Evolutionary conservation across 2,888 invertebrate genomes (phyloP), one percentile per base, ranked within the genome.

Genomic region (Agrotis segetum): DNA sequence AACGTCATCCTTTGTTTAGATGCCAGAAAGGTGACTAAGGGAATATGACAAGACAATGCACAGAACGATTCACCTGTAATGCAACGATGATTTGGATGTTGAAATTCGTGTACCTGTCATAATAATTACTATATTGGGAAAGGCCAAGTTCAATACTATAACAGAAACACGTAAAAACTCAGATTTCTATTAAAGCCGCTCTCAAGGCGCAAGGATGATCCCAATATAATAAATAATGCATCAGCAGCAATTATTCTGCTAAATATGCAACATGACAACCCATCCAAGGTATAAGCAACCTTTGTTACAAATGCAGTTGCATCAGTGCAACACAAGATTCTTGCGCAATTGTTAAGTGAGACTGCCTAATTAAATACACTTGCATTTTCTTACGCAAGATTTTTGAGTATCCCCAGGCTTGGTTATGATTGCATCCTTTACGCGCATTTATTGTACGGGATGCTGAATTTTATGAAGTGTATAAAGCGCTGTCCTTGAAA

Each of bases 241-340:
- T 61, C 52, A 55, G 40, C 16, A 66, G 47, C 47, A 59, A 70
- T 70, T 34, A 71, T 61, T 75, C 61, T 70, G 61, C 29, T 69
- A 29, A 63, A 34, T 62, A 73, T 85, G 69, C 85, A 77, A 71
- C 53, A 63, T 74, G 47, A 56, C 55, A 69, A 70, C 40, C 14
- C 17, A 64, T 59, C 58, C 66, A 85, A 83, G 81, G 81, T 62
- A 71, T 40, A 71, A 55, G 29, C 68, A 59, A 55, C 62, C 85
- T 65, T 79, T 74, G 68, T 80, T 72, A 60, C 62, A 67, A 79
- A 83, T 64, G 56, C 64, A 67, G 67, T 85, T 86, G 83, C 83
- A 84, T 77, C 80, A 85, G 59, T 67, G 65, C 55, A 56, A 64
- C 71, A 74, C 83, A 86, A 84, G 80, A 72, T 63, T 71, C 55